Percentiles rank a stretch among this genome's conserved stretches.
Evolutionary conservation across 2,888 invertebrate species (phyloP).

Genomic region (Heliconius aoede): DNA sequence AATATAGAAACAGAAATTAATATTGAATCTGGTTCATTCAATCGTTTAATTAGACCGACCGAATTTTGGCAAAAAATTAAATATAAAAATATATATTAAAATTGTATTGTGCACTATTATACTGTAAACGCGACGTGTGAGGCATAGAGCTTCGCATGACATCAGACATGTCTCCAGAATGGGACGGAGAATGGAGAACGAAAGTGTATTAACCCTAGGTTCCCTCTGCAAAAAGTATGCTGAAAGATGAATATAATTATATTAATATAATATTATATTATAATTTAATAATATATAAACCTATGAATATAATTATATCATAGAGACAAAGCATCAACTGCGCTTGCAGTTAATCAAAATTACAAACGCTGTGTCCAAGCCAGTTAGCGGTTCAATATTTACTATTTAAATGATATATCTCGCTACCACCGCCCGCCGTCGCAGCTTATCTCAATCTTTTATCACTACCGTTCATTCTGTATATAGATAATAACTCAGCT

Average conservation of each 20-base stretch:
- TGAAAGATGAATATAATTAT: too few species aligned
- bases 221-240: too few species aligned
- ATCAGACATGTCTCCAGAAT: too few species aligned
- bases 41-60: not conserved
- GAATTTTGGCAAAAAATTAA: not conserved
- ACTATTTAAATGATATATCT: slow-evolving; percentile 21
- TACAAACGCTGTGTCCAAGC: slow-evolving; percentile 8
- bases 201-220: too few species aligned
- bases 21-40: not conserved
- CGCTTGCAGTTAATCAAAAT: slow-evolving; percentile 10
- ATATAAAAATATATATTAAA: not conserved
- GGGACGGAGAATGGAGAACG: too few species aligned
- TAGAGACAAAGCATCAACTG: not conserved
- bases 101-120: not conserved
- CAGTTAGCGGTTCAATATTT: slow-evolving; percentile 16
- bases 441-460: slow-evolving; percentile 31
- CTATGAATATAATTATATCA: not conserved
- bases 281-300: too few species aligned
- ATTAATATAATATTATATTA: too few species aligned
- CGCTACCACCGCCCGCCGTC: slow-evolving; percentile 15
- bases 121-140: too few species aligned
- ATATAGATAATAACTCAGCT: slow-evolving; percentile 23
- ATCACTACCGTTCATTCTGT: slow-evolving; percentile 30
- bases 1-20: slow-evolving; percentile 6
- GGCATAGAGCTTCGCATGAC: too few species aligned